These are phyloP conservation scores for Xiphophorus hellerii DNA, from an alignment of 2,113 vertebrate species.

Conservation along the genomic window DNA sequence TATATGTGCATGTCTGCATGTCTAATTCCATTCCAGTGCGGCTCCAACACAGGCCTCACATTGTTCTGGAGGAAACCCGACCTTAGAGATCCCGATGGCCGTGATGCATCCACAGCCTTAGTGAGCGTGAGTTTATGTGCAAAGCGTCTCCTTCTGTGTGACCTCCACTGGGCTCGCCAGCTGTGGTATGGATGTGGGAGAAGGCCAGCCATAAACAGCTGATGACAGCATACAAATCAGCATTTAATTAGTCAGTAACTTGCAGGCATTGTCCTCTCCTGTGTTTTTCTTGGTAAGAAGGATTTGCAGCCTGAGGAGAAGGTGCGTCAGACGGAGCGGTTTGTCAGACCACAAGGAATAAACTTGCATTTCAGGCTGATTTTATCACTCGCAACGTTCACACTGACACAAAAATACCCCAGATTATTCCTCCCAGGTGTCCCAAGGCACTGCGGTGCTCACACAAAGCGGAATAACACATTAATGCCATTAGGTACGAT, in stretches of 20 bases:
- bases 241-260: constrained; percentile 43
- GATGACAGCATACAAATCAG: constrained; percentile 49
- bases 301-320: constrained; percentile 26
- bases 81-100: constrained; percentile 62
- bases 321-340: constrained; percentile 36
- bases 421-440: constrained; percentile 23
- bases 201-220: constrained; percentile 57
- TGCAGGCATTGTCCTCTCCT: neutral
- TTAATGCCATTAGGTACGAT: constrained; percentile 58
- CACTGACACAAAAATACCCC: constrained; percentile 9
- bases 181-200: constrained; percentile 73
- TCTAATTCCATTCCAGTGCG: constrained; percentile 63
- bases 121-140: constrained; percentile 36
- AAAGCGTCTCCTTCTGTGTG: constrained; percentile 51
- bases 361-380: constrained; percentile 56
- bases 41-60: constrained; percentile 76
- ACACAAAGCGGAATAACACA: constrained; percentile 63
- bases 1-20: constrained; percentile 46
- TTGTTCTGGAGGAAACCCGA: constrained; percentile 81
- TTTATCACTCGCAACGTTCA: constrained; percentile 37
- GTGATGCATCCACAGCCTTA: constrained; percentile 67
- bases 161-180: constrained; percentile 77
- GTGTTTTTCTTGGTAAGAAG: constrained; percentile 23
- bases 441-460: constrained; percentile 26
- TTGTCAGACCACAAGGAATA: constrained; percentile 1